Evolutionary conservation across 2,888 invertebrate genomes (phyloP), one percentile per base, ranked within the genome.

Genomic region (Trachelus troglodyta): DNA sequence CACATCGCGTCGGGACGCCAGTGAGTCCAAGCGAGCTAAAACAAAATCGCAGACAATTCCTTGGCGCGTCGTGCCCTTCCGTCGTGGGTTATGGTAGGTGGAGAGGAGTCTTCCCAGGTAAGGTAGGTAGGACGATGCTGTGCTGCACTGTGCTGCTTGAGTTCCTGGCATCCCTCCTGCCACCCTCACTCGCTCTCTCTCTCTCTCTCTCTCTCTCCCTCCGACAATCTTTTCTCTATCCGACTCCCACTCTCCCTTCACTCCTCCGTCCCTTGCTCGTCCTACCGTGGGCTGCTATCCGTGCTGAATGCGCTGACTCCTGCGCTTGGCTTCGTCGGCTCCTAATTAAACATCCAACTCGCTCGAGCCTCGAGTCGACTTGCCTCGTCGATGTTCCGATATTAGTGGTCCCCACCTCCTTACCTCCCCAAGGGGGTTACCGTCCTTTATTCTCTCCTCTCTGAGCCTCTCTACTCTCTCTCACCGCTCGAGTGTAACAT

Each of bases 331-430:
- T 87, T 86, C 86, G 86, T 86, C 89, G 87, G 87, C 89, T 90
- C 91, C 91, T 91, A 91, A 91, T 91, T 91, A 91, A 91, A 91
- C 91, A 91, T 90, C 91, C 88, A 90, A 85, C 88, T 87, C 85
- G 87, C 87, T 89, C 87, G 89, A 89, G 86, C 86, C 88, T 80
- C 87, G 85, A 88, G 87, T 88, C 89, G 87, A 87, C 86, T 87
- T 83, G 87, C 85, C 85, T 87, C 90, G 87, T 89, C 89, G 91
- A 90, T 90, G 90, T 90, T 89, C 89, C 87, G 91, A 91, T 91
- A 91, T 91, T 90, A 90, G 89, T 88, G 85, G 87, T 85, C 83
- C 85, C 83, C 79, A 69, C 80, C 79, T 73, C 80, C 73, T 79
- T 80, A 56, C 75, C 34, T 23, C 68, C n/a, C 73, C 74, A 56